Conservation (phyloP, 1,140 invertebrate species). For the Drosophila ohnishii region DNA sequence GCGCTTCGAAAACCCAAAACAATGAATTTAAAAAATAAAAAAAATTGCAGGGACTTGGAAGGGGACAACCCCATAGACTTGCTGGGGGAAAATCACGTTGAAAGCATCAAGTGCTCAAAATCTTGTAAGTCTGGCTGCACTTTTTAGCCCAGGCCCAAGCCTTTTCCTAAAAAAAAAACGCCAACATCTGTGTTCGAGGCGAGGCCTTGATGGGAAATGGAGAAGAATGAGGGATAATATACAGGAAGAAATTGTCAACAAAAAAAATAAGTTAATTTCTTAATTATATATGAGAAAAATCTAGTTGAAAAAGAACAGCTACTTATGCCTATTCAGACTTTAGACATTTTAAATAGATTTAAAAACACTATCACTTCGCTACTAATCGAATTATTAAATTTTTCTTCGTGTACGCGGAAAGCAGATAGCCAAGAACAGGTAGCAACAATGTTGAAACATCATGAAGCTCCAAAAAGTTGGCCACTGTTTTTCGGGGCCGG, state of each 20-base stretch:
- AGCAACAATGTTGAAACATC: slow-evolving; percentile 62
- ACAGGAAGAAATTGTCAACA: background rate
- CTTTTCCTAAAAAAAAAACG: background rate
- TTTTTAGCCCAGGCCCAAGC: slow-evolving; percentile 10
- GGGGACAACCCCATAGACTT: slow-evolving; percentile 50
- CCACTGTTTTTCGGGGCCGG: slow-evolving; percentile 42
- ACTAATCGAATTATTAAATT: background rate
- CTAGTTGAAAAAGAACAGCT: background rate
- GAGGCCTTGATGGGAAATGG: slow-evolving; percentile 1
- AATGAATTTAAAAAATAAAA: slow-evolving; percentile 11
- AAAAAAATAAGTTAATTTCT: background rate
- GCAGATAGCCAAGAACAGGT: slow-evolving; percentile 24
- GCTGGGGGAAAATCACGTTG: slow-evolving; percentile 69
- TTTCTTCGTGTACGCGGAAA: slow-evolving; percentile 20
- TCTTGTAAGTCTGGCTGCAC: slow-evolving; percentile 28
- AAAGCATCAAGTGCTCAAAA: slow-evolving; percentile 61
- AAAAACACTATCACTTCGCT: too few relatives aligned
- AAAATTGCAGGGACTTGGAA: background rate
- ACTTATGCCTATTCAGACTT: too few relatives aligned
- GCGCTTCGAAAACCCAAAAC: slow-evolving; percentile 23
- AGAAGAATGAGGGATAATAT: background rate
- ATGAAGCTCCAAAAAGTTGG: slow-evolving; percentile 57
- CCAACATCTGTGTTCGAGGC: slow-evolving; percentile 10
- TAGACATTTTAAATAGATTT: background rate
- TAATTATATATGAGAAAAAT: background rate